phyloP scores from a whole-genome alignment of 2,888 invertebrate genomes.

The Thalpophila matura region DNA sequence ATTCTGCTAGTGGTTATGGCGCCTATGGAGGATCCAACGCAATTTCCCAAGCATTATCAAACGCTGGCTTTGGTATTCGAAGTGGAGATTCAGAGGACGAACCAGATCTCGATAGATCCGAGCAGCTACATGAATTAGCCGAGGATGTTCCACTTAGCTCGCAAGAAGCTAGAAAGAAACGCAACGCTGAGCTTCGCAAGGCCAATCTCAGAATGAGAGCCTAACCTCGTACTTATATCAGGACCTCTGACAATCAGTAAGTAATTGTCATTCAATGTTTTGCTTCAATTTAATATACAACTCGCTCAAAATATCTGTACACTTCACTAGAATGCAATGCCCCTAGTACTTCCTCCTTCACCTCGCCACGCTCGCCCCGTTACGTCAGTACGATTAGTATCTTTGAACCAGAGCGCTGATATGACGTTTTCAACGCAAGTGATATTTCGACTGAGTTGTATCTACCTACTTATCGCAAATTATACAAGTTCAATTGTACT shows the following conservation, averaged over 20 bases:
- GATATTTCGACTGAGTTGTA: too few species aligned
- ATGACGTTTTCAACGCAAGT: too few species aligned
- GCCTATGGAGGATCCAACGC: conserved; percentile 56
- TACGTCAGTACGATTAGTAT: too few species aligned
- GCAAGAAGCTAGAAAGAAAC: conserved; percentile 52
- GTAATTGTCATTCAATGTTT: conserved; percentile 18
- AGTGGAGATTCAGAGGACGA: conserved; percentile 46
- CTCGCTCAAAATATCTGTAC: not conserved
- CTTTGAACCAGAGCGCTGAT: too few species aligned
- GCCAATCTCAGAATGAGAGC: conserved; percentile 53
- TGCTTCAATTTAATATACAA: not conserved
- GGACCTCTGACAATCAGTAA: conserved; percentile 42
- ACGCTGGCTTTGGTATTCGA: conserved; percentile 43
- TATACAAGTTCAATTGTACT: too few species aligned
- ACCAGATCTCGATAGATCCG: conserved; percentile 2
- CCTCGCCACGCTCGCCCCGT: too few species aligned
- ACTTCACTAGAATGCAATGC: too few species aligned
- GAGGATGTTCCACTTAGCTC: conserved; percentile 11
- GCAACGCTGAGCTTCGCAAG: conserved; percentile 40
- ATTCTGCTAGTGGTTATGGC: conserved; percentile 31
- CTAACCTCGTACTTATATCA: conserved; percentile 31
- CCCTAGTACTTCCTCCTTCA: too few species aligned
- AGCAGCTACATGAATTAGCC: conserved; percentile 9
- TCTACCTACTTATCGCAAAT: too few species aligned
- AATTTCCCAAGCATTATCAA: conserved; percentile 48